Evolutionary conservation across 2,113 vertebrate species (phyloP).

Genomic region (Microcebus ravelobensis): DNA sequence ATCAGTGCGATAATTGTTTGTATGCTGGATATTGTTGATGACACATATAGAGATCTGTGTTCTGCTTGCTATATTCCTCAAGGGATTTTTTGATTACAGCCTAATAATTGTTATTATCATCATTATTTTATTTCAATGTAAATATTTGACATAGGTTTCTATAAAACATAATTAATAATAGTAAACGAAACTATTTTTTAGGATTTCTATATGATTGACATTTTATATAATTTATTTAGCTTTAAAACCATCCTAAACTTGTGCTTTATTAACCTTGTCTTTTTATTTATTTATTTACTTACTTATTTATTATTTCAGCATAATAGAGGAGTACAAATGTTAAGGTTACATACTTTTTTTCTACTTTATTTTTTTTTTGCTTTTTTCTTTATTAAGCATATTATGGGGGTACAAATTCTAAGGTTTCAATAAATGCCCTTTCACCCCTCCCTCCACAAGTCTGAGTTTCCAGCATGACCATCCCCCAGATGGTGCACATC

Average conservation of each 20-base stretch:
- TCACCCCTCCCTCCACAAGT: too few relatives aligned
- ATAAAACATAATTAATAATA: background rate
- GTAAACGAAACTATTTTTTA: background rate
- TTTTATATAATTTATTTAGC: background rate
- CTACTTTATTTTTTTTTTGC: too few relatives aligned
- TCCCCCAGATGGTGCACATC: too few relatives aligned
- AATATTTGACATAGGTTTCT: background rate
- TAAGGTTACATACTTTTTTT: too few relatives aligned
- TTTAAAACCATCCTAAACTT: background rate
- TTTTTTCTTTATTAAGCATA: too few relatives aligned
- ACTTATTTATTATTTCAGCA: too few relatives aligned
- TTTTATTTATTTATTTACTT: background rate
- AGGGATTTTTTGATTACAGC: background rate
- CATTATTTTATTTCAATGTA: background rate
- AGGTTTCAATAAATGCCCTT: too few relatives aligned
- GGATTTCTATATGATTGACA: background rate
- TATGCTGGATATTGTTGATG: too few relatives aligned
- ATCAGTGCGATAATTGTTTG: background rate
- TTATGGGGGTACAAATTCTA: too few relatives aligned
- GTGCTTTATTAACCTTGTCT: background rate
- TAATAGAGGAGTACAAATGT: too few relatives aligned
- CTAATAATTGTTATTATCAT: background rate
- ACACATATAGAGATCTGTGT: background rate
- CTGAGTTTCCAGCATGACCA: too few relatives aligned
- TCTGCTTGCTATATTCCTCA: background rate